Conservation (phyloP, 2,797 vertebrate genomes). For the Hyperoplus immaculatus region DNA sequence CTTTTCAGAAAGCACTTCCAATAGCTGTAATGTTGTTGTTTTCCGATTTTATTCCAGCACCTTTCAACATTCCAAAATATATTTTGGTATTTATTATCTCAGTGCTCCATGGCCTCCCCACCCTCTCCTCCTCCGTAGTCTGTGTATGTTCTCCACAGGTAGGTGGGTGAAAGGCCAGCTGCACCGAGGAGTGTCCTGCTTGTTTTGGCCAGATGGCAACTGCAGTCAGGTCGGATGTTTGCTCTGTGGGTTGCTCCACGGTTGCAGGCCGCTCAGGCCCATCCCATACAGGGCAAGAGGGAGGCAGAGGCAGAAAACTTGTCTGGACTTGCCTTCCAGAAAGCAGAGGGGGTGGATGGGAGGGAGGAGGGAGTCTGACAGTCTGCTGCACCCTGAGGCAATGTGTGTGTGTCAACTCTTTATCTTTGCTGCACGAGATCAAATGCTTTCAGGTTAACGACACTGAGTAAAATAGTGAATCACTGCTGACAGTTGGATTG, state of each 20-base stretch:
- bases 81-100: constrained; percentile 18
- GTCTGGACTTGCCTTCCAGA: constrained; percentile 62
- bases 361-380: constrained; percentile 31
- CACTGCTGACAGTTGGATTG: constrained; percentile 2
- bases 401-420: constrained; percentile 19
- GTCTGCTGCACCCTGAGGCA: constrained; percentile 28
- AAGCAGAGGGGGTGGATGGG: constrained; percentile 16
- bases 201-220: constrained; percentile 50
- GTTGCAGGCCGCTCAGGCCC: constrained; percentile 16
- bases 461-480: constrained; percentile 10
- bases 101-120: constrained; percentile 20
- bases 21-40: neutral
- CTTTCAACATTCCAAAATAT: constrained; percentile 9
- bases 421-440: constrained; percentile 28
- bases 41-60: neutral
- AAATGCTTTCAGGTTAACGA: constrained; percentile 17
- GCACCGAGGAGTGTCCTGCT: constrained; percentile 50
- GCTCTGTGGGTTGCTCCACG: constrained; percentile 27
- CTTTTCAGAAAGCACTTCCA: constrained; percentile 11
- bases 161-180: constrained; percentile 44
- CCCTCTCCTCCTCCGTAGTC: neutral
- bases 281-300: constrained; percentile 4
- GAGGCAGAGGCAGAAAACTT: constrained; percentile 45
- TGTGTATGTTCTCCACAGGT: constrained; percentile 44
- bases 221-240: constrained; percentile 51